These are phyloP conservation scores for Halcyon smyrnensis DNA, from an alignment of 2,797 vertebrate species.

Conservation along the genomic window DNA sequence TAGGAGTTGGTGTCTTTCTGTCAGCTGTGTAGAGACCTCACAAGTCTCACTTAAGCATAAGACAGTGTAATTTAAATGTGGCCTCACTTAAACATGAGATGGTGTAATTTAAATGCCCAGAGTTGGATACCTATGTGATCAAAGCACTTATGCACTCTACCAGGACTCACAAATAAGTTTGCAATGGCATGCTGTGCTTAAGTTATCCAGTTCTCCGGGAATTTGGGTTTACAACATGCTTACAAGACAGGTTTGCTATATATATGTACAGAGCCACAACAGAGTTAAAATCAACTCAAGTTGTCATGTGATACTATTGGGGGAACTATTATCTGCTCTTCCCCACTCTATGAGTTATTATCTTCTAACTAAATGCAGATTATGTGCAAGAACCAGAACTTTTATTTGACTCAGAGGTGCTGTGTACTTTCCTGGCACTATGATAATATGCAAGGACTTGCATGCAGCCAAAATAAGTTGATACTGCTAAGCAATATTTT, in stretches of 20 bases:
- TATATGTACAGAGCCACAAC: neutral
- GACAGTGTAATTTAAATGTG: neutral
- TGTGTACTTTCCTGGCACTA: slow-evolving; percentile 21
- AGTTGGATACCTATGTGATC: neutral
- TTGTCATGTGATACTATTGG: neutral
- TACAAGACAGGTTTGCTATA: neutral
- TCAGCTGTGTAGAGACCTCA: neutral
- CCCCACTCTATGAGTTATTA: neutral
- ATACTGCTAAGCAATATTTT: slow-evolving; percentile 64
- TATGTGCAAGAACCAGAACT: slow-evolving; percentile 44
- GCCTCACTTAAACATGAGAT: neutral
- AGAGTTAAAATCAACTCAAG: slow-evolving; percentile 10
- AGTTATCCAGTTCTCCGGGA: neutral
- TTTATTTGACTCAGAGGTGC: slow-evolving; percentile 52
- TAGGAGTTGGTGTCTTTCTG: neutral
- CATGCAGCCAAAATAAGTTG: neutral
- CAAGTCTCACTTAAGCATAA: neutral
- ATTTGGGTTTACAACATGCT: neutral
- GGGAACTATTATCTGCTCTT: neutral
- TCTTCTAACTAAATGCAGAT: slow-evolving; percentile 45
- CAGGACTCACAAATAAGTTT: neutral
- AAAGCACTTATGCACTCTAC: neutral
- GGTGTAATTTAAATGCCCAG: neutral
- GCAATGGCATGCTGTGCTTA: neutral
- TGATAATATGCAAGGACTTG: neutral